Conservation (phyloP, 1,140 invertebrate species). For the Pogonomyrmex barbatus region DNA sequence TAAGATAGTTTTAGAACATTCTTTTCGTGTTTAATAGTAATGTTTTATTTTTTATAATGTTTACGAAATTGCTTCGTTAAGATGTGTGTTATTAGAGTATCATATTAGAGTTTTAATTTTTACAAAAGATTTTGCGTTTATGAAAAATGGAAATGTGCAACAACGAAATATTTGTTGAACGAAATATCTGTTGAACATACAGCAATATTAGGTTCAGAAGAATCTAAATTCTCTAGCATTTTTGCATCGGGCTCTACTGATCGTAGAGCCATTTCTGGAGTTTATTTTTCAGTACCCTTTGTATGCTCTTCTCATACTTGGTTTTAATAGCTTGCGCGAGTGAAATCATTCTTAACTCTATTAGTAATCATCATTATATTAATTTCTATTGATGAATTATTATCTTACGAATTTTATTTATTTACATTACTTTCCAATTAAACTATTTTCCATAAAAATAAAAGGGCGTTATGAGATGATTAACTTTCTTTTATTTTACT, state of each 20-base stretch:
- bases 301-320: constrained; percentile 79
- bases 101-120: not conserved
- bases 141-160: not conserved
- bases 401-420: not conserved
- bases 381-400: constrained; percentile 22
- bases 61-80: not conserved
- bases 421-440: not conserved
- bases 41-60: not conserved
- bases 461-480: not conserved
- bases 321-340: constrained; percentile 69
- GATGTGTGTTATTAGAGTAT: not conserved
- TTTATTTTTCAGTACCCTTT: constrained; percentile 51
- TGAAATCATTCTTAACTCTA: constrained; percentile 13
- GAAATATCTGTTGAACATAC: not conserved
- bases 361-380: constrained; percentile 19
- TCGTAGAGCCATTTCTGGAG: constrained; percentile 20
- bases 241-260: not conserved
- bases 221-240: not conserved
- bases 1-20: not conserved
- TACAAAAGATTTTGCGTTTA: not conserved
- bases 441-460: not conserved
- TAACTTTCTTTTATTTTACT: not conserved
- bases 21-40: not conserved
- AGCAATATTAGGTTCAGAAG: not conserved
- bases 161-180: not conserved